These are phyloP conservation scores for Bombus confusus DNA, from an alignment of 1,140 invertebrate species.

Conservation along the genomic window DNA sequence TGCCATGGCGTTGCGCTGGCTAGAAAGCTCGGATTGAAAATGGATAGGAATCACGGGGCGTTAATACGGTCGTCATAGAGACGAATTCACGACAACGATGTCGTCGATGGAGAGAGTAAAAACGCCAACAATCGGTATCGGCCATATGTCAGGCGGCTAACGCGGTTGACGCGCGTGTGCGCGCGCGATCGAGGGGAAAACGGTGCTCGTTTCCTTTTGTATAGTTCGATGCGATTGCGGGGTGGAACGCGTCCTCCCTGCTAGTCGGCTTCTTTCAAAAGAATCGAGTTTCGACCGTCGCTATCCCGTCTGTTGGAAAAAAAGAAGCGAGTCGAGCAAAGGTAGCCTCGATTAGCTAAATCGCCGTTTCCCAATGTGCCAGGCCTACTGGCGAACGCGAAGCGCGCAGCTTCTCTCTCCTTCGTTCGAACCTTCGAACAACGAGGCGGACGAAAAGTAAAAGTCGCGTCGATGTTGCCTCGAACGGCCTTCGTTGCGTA, in stretches of 20 bases:
- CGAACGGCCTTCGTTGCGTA: too few relatives aligned
- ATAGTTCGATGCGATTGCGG: slow-evolving; percentile 27
- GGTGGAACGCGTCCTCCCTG: slow-evolving; percentile 31
- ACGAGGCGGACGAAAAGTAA: too few relatives aligned
- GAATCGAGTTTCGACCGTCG: neutral
- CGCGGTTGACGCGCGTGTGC: slow-evolving; percentile 64
- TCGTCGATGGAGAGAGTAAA: slow-evolving; percentile 69
- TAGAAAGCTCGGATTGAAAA: neutral
- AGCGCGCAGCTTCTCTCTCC: too few relatives aligned
- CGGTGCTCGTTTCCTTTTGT: slow-evolving; percentile 53
- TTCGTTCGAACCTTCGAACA: too few relatives aligned
- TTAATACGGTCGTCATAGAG: slow-evolving; percentile 27
- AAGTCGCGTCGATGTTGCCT: too few relatives aligned
- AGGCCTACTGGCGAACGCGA: rapidly evolving
- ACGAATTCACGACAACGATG: neutral
- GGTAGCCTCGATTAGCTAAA: neutral
- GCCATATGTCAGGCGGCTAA: slow-evolving; percentile 76
- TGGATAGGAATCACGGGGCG: neutral
- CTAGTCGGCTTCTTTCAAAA: slow-evolving; percentile 23
- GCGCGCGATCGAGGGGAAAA: slow-evolving; percentile 75
- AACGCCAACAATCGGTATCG: slow-evolving; percentile 73
- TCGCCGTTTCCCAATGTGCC: neutral
- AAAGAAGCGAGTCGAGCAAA: neutral
- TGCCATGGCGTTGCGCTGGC: neutral
- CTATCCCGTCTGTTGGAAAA: neutral